Evolutionary conservation across 1,140 invertebrate species (phyloP), one percentile per base, ranked within the genome.

Genomic region (Armadillidium nasatum): DNA sequence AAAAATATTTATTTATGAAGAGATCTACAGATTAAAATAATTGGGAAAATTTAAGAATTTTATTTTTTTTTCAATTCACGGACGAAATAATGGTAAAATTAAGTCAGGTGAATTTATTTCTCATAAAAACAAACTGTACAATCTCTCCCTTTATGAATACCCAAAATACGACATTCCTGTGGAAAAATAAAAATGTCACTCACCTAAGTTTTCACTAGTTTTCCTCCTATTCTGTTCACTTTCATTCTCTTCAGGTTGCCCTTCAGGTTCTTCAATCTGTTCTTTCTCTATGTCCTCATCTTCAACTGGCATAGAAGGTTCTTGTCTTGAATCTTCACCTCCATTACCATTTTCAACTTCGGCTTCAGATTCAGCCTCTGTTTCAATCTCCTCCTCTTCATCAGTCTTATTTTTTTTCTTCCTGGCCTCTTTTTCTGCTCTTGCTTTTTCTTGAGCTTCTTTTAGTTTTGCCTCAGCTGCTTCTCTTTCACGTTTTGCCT

Each of bases 361-460:
- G 43, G 44, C 60, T 66, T 74, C 73, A 33, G 60, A n/a, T n/a
- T n/a, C 72, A n/a, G 50, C 72, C 13, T 73, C 33, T 44, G n/a
- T n/a, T n/a, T n/a, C n/a, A n/a, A n/a, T 73, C n/a, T n/a, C n/a
- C n/a, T n/a, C n/a, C n/a, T n/a, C n/a, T n/a, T n/a, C 73, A 23
- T 74, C 54, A 44, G 9, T 43, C 33, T 74, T 6, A 33, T 74
- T 74, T 33, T 66, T 60, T 23, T 74, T 74, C 73, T 19, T 67
- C n/a, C 66, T 74, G 11, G 73, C 73, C n/a, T 74, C 73, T 43
- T 44, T 66, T 44, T 74, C 73, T n/a, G 73, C 73, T 66, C 66
- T 74, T 1, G 60, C 46, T 21, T 74, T 74, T 10, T 45, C 73
- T 44, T 74, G 45, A 66, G 73, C 46, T 50, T 50, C 46, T 50